phyloP scores from a whole-genome alignment of 2,113 vertebrate species.

The Pampusana beccarii region DNA sequence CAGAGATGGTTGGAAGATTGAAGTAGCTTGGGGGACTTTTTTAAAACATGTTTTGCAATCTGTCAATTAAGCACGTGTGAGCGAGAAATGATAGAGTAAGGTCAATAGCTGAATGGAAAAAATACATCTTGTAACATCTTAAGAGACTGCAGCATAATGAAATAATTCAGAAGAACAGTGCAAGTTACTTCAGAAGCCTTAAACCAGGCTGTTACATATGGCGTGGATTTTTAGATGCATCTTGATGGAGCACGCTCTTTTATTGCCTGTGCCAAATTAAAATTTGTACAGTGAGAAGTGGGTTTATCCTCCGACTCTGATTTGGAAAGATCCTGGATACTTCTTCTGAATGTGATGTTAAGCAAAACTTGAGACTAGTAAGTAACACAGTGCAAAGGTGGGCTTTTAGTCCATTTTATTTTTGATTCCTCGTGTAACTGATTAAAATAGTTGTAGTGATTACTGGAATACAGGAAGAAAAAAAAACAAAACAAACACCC shows the following conservation, averaged over 20 bases:
- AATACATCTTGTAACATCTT: background rate
- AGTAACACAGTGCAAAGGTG: background rate
- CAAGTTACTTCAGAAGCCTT: slow-evolving; percentile 6
- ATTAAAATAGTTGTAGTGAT: background rate
- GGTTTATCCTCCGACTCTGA: slow-evolving; percentile 5
- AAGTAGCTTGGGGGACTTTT: background rate
- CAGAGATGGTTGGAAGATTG: background rate
- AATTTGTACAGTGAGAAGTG: slow-evolving; percentile 45
- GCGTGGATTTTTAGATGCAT: background rate
- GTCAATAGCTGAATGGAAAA: background rate
- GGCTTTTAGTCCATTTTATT: background rate
- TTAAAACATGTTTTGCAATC: background rate
- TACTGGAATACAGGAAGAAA: background rate
- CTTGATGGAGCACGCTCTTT: background rate
- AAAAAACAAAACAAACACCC: too few species aligned
- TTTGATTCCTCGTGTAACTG: background rate
- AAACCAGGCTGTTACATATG: background rate
- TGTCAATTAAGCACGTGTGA: background rate
- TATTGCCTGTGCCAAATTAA: slow-evolving; percentile 67
- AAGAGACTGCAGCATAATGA: background rate
- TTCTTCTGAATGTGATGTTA: background rate
- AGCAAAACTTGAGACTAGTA: slow-evolving; percentile 8
- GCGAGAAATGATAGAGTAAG: background rate
- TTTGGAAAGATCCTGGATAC: slow-evolving; percentile 28
- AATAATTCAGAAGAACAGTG: background rate